Conservation (phyloP, 2,797 vertebrate genomes). For the Phaenicophaeus curvirostris region DNA sequence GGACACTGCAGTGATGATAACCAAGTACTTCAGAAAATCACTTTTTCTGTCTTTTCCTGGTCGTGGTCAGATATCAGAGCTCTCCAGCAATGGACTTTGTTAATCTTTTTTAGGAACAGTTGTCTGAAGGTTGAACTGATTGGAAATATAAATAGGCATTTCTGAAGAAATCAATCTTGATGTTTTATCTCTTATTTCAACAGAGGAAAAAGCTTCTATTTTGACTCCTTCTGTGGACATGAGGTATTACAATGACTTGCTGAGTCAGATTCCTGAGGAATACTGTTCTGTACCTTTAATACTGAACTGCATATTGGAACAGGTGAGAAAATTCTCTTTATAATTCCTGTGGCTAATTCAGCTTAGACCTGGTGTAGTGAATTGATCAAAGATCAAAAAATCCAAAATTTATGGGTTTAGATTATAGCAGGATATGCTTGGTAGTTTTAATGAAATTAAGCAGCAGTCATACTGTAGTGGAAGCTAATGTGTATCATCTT, state of each 20-base stretch:
- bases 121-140: neutral
- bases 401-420: neutral
- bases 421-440: neutral
- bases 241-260: slow-evolving; percentile 85
- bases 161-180: neutral
- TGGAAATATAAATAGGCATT: neutral
- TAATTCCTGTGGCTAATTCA: neutral
- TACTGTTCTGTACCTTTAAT: slow-evolving; percentile 86
- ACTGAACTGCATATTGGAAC: slow-evolving; percentile 89
- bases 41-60: neutral
- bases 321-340: slow-evolving; percentile 77
- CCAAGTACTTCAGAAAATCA: neutral
- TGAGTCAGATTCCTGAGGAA: slow-evolving; percentile 84
- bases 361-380: neutral
- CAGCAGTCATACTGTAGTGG: neutral
- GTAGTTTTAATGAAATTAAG: neutral
- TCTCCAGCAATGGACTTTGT: neutral
- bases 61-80: neutral
- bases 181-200: neutral
- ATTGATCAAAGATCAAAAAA: neutral
- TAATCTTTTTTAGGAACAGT: neutral
- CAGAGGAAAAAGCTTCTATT: neutral
- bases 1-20: neutral
- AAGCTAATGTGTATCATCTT: neutral
- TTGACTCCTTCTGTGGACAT: slow-evolving; percentile 79